Evolutionary conservation across 2,113 vertebrate genomes (phyloP), one percentile per base, ranked within the genome.

Genomic region (Tragelaphus strepsiceros): DNA sequence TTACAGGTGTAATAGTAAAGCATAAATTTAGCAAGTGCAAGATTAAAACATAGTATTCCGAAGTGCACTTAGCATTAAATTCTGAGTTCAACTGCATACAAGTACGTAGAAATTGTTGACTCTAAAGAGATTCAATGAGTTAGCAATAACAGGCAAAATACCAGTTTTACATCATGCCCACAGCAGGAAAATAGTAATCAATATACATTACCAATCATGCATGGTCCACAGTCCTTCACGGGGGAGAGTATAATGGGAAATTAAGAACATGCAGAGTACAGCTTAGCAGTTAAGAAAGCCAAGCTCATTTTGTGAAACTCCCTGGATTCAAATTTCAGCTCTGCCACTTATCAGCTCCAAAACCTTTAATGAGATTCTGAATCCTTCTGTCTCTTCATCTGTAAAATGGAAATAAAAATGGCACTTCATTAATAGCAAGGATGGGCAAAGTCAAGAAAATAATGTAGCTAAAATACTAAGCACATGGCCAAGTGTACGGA

Each of bases 321-420:
- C 88, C 88, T 77, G n/a, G 35, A 88, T 97, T 97, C 95, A 82
- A 94, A 95, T 96, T 98, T 98, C 92, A 96, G 54, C 21, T 78
- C 64, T 94, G 88, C 39, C 59, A 67, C 54, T 96, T 96, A 91
- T 62, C 97, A 96, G 67, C 90, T 97, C 90, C 86, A 94, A 94
- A 95, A 91, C 39, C 32, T 95, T 95, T 96, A 95, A 96, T 95
- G 94, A 95, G 94, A 95, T 94, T 91, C 86, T 97, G 91, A 97
- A 96, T 96, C 85, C 81, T 30, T 46, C 83, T 96, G 62, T 82
- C 93, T 93, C 61, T 87, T 95, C 94, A 91, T 93, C 96, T 97
- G 28, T 80, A 97, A 97, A 97, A 71, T 95, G 82, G 56, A 97
- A 97, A 97, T 97, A 59, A 97, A 96, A 97, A 97, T 56, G 95